phyloP scores from a whole-genome alignment of 2,797 vertebrate species.

The Allobates femoralis region DNA sequence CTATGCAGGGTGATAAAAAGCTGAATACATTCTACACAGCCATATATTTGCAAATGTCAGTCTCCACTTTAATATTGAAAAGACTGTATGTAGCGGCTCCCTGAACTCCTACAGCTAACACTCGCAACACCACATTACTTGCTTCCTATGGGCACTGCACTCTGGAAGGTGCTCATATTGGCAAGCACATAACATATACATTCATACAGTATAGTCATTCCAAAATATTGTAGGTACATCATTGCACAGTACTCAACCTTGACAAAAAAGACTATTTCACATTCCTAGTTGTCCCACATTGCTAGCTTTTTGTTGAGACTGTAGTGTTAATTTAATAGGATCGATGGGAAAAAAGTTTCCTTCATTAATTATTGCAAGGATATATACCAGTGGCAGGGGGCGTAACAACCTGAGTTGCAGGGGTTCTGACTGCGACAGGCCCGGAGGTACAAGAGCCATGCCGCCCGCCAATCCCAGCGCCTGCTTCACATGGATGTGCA shows the following conservation, averaged over 20 bases:
- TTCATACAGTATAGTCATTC: neutral
- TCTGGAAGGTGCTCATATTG: neutral
- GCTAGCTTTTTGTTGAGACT: neutral
- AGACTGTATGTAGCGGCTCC: constrained; percentile 25
- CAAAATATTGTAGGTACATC: neutral
- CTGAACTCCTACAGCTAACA: constrained; percentile 14
- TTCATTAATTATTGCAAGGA: neutral
- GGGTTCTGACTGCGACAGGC: too few species aligned
- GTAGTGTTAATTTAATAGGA: neutral
- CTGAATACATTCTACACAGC: constrained; percentile 35
- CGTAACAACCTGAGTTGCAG: too few species aligned
- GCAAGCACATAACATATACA: neutral
- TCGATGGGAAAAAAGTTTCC: neutral
- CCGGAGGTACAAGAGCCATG: too few species aligned
- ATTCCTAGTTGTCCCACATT: neutral
- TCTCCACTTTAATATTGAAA: constrained; percentile 19
- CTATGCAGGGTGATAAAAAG: constrained; percentile 7
- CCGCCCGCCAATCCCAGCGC: too few species aligned
- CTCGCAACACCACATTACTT: neutral
- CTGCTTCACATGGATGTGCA: too few species aligned
- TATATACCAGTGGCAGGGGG: neutral
- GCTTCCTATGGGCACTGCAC: neutral
- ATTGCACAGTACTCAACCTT: neutral
- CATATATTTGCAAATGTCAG: constrained; percentile 41
- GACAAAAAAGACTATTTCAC: neutral